Percentiles rank a stretch among this genome's conserved stretches.
Evolutionary conservation across 2,888 invertebrate genomes (phyloP).

Genomic region (Chaetoderma sp.): DNA sequence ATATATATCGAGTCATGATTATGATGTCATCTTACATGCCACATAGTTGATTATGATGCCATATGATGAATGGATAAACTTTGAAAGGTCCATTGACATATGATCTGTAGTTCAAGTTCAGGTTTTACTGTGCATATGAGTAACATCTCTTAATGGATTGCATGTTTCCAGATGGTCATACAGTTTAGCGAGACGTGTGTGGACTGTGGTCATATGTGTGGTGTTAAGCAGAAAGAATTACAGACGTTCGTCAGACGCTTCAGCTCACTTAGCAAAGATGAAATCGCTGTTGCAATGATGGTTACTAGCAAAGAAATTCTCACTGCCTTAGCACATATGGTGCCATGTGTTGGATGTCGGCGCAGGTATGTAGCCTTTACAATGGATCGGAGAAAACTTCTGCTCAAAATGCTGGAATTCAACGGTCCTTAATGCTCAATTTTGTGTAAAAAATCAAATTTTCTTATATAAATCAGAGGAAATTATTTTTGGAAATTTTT

Average conservation of each 20-base stretch:
- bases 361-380: slow-evolving; percentile 77
- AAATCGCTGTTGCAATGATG: slow-evolving; percentile 84
- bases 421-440: background rate
- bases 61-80: too few species aligned
- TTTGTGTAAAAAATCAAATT: background rate
- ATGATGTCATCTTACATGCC: too few species aligned
- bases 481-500: too few species aligned
- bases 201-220: slow-evolving; percentile 78
- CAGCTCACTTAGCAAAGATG: slow-evolving; percentile 80
- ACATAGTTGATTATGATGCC: too few species aligned
- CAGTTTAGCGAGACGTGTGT: slow-evolving; percentile 88
- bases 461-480: background rate
- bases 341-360: slow-evolving; percentile 94
- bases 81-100: too few species aligned
- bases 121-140: too few species aligned
- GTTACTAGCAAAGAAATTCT: slow-evolving; percentile 86
- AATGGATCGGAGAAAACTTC: background rate
- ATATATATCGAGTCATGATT: too few species aligned
- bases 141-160: too few species aligned
- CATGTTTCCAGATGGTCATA: slow-evolving; percentile 96
- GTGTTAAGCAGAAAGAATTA: slow-evolving; percentile 81
- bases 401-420: background rate
- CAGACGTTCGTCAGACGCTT: slow-evolving; percentile 89
- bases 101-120: too few species aligned
- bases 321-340: slow-evolving; percentile 87